A percentile compares a stretch with the other conserved stretches of the same genome.
These are phyloP conservation scores for Orthosia incerta DNA, from an alignment of 2,888 invertebrate species.

Conservation along the genomic window DNA sequence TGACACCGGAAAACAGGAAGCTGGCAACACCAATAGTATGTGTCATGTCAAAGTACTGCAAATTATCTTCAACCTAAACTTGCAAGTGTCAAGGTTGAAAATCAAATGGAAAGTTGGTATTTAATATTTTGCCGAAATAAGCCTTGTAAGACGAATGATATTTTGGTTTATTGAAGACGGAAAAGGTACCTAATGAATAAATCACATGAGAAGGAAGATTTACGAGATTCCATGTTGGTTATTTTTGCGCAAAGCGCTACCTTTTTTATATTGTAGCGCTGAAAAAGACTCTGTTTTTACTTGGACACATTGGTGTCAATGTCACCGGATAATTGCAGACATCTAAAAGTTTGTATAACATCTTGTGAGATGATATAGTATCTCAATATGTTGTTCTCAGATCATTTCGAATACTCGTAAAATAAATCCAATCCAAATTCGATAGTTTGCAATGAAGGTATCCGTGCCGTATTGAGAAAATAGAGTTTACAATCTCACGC, in stretches of 20 bases:
- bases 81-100: constrained; percentile 18
- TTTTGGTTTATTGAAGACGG: constrained; percentile 26
- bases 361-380: too few relatives aligned
- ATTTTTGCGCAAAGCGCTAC: background rate
- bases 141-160: constrained; percentile 5
- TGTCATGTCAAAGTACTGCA: constrained; percentile 18
- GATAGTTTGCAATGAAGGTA: too few relatives aligned
- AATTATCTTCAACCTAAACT: constrained; percentile 8
- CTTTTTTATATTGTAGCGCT: too few relatives aligned
- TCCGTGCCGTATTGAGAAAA: too few relatives aligned
- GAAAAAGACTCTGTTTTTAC: too few relatives aligned
- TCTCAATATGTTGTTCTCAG: too few relatives aligned
- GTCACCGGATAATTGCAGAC: too few relatives aligned
- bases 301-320: background rate
- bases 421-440: too few relatives aligned
- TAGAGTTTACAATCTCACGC: too few relatives aligned
- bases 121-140: constrained; percentile 2
- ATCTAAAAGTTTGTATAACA: too few relatives aligned
- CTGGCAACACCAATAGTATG: constrained; percentile 15
- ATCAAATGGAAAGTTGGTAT: background rate
- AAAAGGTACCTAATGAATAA: constrained; percentile 25
- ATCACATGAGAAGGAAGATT: constrained; percentile 3
- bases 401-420: too few relatives aligned
- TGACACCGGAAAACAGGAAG: constrained; percentile 42
- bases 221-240: background rate